phyloP scores from a whole-genome alignment of 2,888 invertebrate genomes.

The Galeopsomyia nigrocyanea region DNA sequence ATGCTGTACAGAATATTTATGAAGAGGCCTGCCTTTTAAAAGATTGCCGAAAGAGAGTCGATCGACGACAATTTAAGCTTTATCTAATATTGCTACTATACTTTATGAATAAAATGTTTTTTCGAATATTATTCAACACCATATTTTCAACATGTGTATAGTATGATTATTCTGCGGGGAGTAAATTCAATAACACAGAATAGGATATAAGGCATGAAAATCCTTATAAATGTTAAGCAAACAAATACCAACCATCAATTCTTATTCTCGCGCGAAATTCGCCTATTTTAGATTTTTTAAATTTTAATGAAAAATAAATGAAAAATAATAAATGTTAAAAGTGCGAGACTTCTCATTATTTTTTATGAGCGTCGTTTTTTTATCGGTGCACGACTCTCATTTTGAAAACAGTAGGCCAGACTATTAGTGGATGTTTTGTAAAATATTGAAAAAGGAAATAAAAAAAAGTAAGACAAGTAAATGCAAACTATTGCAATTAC shows the following conservation, averaged over 20 bases:
- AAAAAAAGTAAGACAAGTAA: conserved; percentile 46
- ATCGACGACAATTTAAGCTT: conserved; percentile 52
- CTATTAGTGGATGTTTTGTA: conserved; percentile 67
- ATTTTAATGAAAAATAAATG: conserved; percentile 40
- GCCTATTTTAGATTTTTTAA: conserved; percentile 42
- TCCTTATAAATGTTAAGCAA: conserved; percentile 27
- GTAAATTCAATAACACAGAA: conserved; percentile 2
- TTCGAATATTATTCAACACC: conserved; percentile 37
- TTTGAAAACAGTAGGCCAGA: conserved; percentile 62
- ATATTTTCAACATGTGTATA: conserved; percentile 41
- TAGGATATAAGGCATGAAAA: conserved; percentile 12
- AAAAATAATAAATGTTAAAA: conserved; percentile 34
- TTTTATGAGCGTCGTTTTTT: conserved; percentile 47
- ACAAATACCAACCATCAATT: conserved; percentile 20
- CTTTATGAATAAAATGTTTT: conserved; percentile 42
- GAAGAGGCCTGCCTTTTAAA: conserved; percentile 64
- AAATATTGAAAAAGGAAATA: conserved; percentile 54
- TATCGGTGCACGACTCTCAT: conserved; percentile 60
- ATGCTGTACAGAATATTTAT: conserved; percentile 69
- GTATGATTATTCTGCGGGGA: conserved; percentile 43
- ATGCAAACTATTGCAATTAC: conserved; percentile 49
- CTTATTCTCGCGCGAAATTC: conserved; percentile 42
- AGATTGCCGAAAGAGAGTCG: conserved; percentile 59
- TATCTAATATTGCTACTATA: conserved; percentile 45
- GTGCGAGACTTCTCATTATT: conserved; percentile 44